Conservation (phyloP, 2,888 invertebrate genomes). For the Campaea margaritaria region DNA sequence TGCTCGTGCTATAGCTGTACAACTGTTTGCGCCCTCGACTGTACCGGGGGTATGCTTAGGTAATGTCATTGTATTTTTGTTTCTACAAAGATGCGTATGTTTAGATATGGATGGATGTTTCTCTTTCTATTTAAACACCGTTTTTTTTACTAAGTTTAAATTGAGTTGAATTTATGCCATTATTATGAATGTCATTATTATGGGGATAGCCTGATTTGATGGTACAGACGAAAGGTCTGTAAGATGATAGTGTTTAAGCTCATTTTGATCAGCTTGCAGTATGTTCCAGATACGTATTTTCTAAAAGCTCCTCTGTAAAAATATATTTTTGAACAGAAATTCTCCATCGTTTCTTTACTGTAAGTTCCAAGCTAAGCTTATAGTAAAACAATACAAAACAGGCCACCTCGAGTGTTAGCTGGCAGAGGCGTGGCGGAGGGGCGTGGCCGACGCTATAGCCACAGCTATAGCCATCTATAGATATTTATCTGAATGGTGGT, state of each 20-base stretch:
- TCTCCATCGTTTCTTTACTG: not conserved
- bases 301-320: not conserved
- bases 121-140: too few relatives aligned
- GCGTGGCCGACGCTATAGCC: slow-evolving; percentile 27
- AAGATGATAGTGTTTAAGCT: too few relatives aligned
- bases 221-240: too few relatives aligned
- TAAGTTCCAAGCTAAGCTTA: slow-evolving; percentile 32
- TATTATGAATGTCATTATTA: too few relatives aligned
- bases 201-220: too few relatives aligned
- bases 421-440: slow-evolving; percentile 28
- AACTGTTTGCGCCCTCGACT: slow-evolving; percentile 18
- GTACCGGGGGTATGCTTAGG: not conserved
- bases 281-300: too few relatives aligned
- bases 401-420: slow-evolving; percentile 12
- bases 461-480: slow-evolving; percentile 4
- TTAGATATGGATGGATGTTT: too few relatives aligned
- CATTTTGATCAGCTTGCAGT: too few relatives aligned
- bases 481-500: slow-evolving; percentile 2
- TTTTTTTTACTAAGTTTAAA: too few relatives aligned
- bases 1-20: slow-evolving; percentile 33
- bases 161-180: too few relatives aligned
- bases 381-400: slow-evolving; percentile 53
- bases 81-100: too few relatives aligned
- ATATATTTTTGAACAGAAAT: too few relatives aligned
- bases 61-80: not conserved